Evolutionary conservation across 2,888 invertebrate genomes (phyloP), one percentile per base, ranked within the genome.

Genomic region (Pollenia amentaria): DNA sequence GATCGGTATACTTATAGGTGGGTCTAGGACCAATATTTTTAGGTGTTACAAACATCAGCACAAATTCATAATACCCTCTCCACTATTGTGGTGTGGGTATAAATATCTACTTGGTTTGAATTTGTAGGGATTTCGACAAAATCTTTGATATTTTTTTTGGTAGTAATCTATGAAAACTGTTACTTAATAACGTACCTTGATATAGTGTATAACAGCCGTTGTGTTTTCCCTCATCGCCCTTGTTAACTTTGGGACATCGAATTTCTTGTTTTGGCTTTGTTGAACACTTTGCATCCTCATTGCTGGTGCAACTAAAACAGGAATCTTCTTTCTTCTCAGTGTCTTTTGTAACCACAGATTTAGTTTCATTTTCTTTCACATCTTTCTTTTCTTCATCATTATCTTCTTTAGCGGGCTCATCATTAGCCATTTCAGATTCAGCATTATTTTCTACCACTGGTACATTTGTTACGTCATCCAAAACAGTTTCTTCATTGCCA

Each of bases 131-230:
- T 29, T 29, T 29, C 29, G 29, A 29, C 29, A 18, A 18, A 40
- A 12, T 40, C 12, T 0, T 21, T 51, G 11, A 38, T n/a, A n/a
- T 16, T 29, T 1, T 21, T 21, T 21, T 55, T 10, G 6, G 6
- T 6, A 29, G 6, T 29, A 29, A 29, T 29, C 29, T 29, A 29
- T 6, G 29, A 1, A 29, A 29, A 29, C 6, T 29, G 3, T 29
- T 6, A 29, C 29, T 29, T 29, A 29, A 29, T 46, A 9, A 86
- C 90, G 79, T 76, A 91, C 91, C 89, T 80, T 89, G 84, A 60
- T 88, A 79, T 3, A 89, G 78, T 1, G 91, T 90, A 57, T 89
- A 91, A 73, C 91, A 92, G 7, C 91, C 92, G 73, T 70, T 82
- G 16, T 89, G 90, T 60, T 91, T 91, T 16, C 91, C 91, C 57